Conservation (phyloP, 1,140 invertebrate species). For the Drosophila sp. region DNA sequence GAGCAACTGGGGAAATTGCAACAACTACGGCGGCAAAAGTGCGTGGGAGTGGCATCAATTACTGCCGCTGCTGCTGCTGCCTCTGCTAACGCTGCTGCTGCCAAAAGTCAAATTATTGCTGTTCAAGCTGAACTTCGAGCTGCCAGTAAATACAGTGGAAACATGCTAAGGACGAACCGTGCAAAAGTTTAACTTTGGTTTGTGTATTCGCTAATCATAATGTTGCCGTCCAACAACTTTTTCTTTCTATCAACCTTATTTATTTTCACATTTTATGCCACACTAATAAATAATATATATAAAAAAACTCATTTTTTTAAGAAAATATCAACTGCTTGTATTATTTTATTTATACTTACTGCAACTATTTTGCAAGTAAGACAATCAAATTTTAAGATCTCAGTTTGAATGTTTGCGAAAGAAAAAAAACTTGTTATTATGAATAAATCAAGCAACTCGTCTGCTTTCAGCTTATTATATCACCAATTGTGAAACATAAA, state of each 20-base stretch:
- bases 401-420: constrained; percentile 1
- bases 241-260: neutral
- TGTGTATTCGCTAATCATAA: constrained; percentile 2
- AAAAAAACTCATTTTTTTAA: too few species aligned
- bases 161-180: constrained; percentile 10
- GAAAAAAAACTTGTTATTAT: constrained; percentile 3
- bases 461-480: neutral
- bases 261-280: neutral
- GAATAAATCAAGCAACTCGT: neutral
- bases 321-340: neutral
- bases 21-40: constrained; percentile 25
- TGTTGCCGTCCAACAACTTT: neutral
- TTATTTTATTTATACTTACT: neutral
- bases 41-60: constrained; percentile 61
- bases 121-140: neutral
- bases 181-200: neutral
- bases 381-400: neutral
- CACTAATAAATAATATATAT: too few species aligned
- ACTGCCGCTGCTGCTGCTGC: neutral
- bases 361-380: neutral
- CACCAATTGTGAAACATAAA: neutral
- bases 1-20: constrained; percentile 40
- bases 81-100: neutral
- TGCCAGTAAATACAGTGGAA: constrained; percentile 24
- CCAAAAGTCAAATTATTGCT: constrained; percentile 19